Conservation (phyloP, 2,888 invertebrate genomes). For the Pteria penguin region DNA sequence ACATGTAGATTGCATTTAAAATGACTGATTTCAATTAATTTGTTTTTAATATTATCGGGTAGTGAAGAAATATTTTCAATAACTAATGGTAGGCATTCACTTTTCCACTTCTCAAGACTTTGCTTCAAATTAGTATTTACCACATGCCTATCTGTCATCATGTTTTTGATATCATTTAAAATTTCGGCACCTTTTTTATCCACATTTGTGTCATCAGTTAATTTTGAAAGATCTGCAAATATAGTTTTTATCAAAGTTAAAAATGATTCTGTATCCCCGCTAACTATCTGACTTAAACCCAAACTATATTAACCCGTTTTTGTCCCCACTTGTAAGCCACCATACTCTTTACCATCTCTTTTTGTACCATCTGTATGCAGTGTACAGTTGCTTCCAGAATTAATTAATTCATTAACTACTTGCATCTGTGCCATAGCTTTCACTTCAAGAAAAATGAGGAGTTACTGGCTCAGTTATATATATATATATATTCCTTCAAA, state of each 20-base stretch:
- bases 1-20: constrained; percentile 25
- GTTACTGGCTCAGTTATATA: no score
- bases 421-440: constrained; percentile 24
- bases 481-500: no score
- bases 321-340: constrained; percentile 1
- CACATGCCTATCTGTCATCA: not conserved
- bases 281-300: constrained; percentile 2
- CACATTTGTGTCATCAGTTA: not conserved
- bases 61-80: not conserved
- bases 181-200: constrained; percentile 5
- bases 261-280: constrained; percentile 7
- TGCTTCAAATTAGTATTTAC: not conserved
- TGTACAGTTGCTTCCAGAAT: constrained; percentile 4
- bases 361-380: constrained; percentile 28
- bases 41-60: not conserved
- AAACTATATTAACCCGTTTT: constrained; percentile 15
- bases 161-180: not conserved
- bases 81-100: not conserved
- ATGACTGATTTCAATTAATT: constrained; percentile 1
- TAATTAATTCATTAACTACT: constrained; percentile 2
- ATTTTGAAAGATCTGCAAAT: not conserved
- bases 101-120: not conserved
- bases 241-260: not conserved
- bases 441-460: no score
- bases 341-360: constrained; percentile 22